phyloP scores from a whole-genome alignment of 2,113 vertebrate genomes.

The Takifugu bimaculatus region DNA sequence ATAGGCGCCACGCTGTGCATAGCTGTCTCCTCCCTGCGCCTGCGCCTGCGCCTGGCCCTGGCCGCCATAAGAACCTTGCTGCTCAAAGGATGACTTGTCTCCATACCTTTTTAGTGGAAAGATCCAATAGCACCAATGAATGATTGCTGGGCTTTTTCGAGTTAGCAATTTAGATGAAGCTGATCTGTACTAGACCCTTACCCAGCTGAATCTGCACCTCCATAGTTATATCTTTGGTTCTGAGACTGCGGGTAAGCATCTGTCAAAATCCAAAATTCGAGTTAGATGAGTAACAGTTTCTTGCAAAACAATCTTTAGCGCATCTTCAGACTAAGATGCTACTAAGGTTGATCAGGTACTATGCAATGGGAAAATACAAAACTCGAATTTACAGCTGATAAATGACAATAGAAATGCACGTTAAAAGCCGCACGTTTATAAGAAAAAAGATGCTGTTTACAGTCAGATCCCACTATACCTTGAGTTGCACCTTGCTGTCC shows the following conservation, averaged over 20 bases:
- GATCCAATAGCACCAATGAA: background rate
- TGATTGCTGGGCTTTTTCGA: background rate
- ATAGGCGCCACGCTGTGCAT: conserved; percentile 50
- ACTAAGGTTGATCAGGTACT: too few relatives aligned
- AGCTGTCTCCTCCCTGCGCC: conserved; percentile 37
- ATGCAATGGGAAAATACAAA: too few relatives aligned
- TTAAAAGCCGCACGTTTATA: background rate
- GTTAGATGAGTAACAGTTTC: background rate
- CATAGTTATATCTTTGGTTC: conserved; percentile 60
- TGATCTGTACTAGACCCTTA: conserved; percentile 42
- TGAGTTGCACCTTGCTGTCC: conserved; percentile 59
- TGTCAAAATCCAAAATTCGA: conserved; percentile 9
- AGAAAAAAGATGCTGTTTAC: background rate
- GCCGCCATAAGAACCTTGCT: conserved; percentile 39
- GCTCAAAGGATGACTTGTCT: conserved; percentile 60
- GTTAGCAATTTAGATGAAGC: too few relatives aligned
- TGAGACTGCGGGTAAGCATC: conserved; percentile 64
- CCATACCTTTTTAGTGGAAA: conserved; percentile 52
- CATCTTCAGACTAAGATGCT: too few relatives aligned
- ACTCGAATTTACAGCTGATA: too few relatives aligned
- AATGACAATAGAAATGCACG: too few relatives aligned
- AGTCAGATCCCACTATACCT: conserved; percentile 7
- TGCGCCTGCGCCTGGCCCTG: conserved; percentile 16
- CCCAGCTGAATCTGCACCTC: conserved; percentile 68
- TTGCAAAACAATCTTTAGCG: background rate